Evolutionary conservation across 2,797 vertebrate genomes (phyloP), one percentile per base, ranked within the genome.

Genomic region (Gambusia yucatana): DNA sequence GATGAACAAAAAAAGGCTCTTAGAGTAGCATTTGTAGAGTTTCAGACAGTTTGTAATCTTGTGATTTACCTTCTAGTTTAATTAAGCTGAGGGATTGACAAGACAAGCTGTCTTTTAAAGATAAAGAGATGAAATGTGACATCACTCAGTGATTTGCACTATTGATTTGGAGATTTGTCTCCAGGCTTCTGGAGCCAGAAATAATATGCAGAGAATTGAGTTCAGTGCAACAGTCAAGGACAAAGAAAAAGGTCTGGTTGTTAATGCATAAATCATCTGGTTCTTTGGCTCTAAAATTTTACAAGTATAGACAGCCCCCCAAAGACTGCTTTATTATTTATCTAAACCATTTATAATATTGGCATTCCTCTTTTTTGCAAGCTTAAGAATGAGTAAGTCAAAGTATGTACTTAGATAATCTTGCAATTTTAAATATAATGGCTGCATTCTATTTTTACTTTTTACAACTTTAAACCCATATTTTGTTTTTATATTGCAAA

Each of bases 41-140:
- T 57, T 79, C 16, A 77, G 69, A 39, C 0, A 39, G 36, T 72
- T 76, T 72, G 61, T 0, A 0, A 5, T 59, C 57, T 44, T 46
- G 52, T 82, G 76, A 77, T 80, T 72, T 44, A 84, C 84, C 73
- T 73, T 10, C 3, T 25, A 41, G 50, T 75, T 77, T 57, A 63
- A 76, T 83, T 77, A 78, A 71, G 17, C 47, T 28, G 13, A 25
- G n/a, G 13, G 46, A 41, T 30, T 77, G n/a, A 33, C 63, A 80
- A 59, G 70, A 72, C 52, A 59, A 43, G 6, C 47, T 22, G 72
- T 79, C 41, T 70, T 70, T n/a, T 44, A 28, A 70, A 70, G 41
- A 28, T 70, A 44, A 70, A 70, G 22, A 16, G 67, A 44, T 7
- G 43, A 70, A 70, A 44, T 70, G 25, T 50, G 36, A 39, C 57